These are phyloP conservation scores for Propithecus deckenii DNA, from an alignment of 2,797 vertebrate genomes.

Conservation along the genomic window DNA sequence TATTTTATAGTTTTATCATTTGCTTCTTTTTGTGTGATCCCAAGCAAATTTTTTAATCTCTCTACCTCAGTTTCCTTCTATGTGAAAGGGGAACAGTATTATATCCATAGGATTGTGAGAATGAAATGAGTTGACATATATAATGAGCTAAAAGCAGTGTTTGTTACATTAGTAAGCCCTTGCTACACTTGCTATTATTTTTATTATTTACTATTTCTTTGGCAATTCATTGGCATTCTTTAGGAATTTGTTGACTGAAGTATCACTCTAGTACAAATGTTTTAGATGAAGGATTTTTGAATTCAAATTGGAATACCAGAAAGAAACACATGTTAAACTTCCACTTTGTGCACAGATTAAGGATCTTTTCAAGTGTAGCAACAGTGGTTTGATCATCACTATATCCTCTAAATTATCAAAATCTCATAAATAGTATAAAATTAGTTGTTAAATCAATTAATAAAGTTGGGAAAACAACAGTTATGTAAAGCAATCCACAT, in stretches of 20 bases:
- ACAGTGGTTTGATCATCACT: neutral
- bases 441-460: neutral
- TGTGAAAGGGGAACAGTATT: neutral
- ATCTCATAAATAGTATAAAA: neutral
- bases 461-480: neutral
- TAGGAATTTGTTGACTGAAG: neutral
- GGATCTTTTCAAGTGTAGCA: neutral
- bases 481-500: neutral
- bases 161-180: neutral
- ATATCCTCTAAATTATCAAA: neutral
- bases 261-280: neutral
- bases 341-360: neutral
- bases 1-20: neutral
- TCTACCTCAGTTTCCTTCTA: neutral
- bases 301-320: neutral
- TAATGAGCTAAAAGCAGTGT: neutral
- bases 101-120: neutral
- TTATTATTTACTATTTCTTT: neutral
- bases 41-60: neutral
- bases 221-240: neutral
- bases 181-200: neutral
- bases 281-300: neutral
- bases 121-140: neutral
- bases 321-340: neutral
- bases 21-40: neutral